Conservation (phyloP, 2,113 vertebrate species). For the Pitta sordida region DNA sequence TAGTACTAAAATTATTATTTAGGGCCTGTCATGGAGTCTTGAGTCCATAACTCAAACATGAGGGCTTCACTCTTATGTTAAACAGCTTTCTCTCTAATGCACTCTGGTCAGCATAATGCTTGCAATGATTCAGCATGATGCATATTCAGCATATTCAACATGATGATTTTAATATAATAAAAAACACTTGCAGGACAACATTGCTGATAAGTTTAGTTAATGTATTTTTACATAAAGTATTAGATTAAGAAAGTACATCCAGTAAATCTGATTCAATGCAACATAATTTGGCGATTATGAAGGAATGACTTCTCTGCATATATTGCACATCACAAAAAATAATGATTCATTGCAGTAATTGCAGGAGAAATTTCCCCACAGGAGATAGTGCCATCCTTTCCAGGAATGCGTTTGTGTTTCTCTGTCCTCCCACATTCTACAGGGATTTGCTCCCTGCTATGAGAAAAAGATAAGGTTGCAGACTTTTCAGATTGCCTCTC, state of each 20-base stretch:
- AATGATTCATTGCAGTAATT: background rate
- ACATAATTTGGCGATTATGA: background rate
- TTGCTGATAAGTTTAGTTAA: background rate
- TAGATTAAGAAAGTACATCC: background rate
- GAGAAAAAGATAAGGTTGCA: no score
- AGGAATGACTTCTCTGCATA: background rate
- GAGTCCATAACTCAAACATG: constrained; percentile 21
- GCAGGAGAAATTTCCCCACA: no score
- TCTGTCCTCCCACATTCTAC: no score
- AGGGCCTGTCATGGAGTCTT: background rate
- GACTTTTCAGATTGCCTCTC: no score
- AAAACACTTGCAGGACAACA: background rate
- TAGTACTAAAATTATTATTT: background rate
- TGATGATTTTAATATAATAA: constrained; percentile 26
- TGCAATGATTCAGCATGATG: no score
- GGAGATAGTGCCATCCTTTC: no score
- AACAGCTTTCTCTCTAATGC: background rate
- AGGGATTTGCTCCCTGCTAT: no score
- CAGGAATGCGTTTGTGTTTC: no score
- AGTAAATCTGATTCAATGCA: background rate
- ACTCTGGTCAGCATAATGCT: background rate
- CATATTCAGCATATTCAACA: no score
- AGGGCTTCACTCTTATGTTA: background rate
- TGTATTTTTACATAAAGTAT: background rate
- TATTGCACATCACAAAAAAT: background rate